Base-by-base conservation (phyloP, 2,888 invertebrate genomes). In the Syritta pipiens region DNA sequence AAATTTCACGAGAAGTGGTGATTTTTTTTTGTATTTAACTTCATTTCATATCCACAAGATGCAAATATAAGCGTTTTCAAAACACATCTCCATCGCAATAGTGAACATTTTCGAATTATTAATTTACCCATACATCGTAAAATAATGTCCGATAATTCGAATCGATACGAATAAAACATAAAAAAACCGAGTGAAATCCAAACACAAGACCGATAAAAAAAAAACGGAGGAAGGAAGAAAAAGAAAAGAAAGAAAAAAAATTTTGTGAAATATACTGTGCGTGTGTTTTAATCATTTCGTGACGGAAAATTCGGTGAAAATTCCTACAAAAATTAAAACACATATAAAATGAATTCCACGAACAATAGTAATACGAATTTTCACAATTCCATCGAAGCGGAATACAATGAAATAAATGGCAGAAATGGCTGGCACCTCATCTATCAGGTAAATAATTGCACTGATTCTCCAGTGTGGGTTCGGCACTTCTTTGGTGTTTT, bases 321-420 rank as follows among this genome's bases (percentile, higher is more conserved):
- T 48, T 68, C 19, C 44, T 9, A 37, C 12, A 49, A 63, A 40
- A 32, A 22, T 48, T 57, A 7, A 37, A 74, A 59, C n/a, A 26
- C 4, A 37, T 63, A 7, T 12, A 71, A 71, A 44, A 79, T 79
- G 79, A 79, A 24, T 74, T 72, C 74, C 42, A 68, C 68, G 40
- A 79, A 79, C 37, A 77, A 81, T 63, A 79, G 51, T 10, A 81
- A 75, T 63, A 82, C 79, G 59, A 82, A 72, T 24, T 67, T 49
- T 30, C 69, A 77, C 37, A 83, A 76, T 60, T 84, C 95, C 82
- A 84, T 95, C 82, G 94, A 94, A 89, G 91, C 91, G 57, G 94
- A 95, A 89, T 95, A 93, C 89, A 89, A 90, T 84, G 92, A 93
- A 86, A 92, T 95, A 84, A 92, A 92, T 85, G 90, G 91, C 83